These are phyloP conservation scores for Eudasyphora cyanicolor DNA, from an alignment of 2,888 invertebrate genomes.

Conservation along the genomic window DNA sequence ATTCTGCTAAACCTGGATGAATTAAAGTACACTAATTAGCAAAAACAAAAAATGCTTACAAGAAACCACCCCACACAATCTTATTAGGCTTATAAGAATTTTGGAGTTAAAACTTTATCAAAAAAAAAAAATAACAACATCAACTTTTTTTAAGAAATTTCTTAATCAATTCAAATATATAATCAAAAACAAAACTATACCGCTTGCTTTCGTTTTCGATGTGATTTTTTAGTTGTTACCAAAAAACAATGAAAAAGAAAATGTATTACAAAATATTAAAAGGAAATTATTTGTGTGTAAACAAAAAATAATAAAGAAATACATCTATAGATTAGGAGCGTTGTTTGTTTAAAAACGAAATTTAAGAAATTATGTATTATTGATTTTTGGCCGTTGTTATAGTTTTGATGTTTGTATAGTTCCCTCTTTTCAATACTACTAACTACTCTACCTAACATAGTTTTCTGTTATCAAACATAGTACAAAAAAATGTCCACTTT, in stretches of 20 bases:
- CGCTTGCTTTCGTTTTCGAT: conserved; percentile 13
- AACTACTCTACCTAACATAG: too few relatives aligned
- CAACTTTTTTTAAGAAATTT: not conserved
- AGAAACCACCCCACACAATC: too few relatives aligned
- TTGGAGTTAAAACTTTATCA: not conserved
- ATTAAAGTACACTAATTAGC: too few relatives aligned
- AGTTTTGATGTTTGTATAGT: conserved; percentile 30
- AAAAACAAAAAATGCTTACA: too few relatives aligned
- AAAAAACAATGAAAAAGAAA: not conserved
- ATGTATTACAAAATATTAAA: not conserved
- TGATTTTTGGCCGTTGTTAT: conserved; percentile 23
- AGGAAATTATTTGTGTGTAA: not conserved
- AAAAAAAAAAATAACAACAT: not conserved
- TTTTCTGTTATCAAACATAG: not conserved
- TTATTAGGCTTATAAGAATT: too few relatives aligned
- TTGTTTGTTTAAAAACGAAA: not conserved
- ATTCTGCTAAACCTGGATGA: too few relatives aligned
- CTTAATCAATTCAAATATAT: too few relatives aligned
- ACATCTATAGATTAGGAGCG: conserved; percentile 2
- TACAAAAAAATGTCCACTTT: not conserved
- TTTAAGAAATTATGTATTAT: not conserved
- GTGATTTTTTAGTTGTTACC: not conserved
- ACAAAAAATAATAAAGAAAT: not conserved
- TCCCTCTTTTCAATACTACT: conserved; percentile 16
- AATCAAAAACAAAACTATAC: not conserved